Evolutionary conservation across 2,888 invertebrate genomes (phyloP), one percentile per base, ranked within the genome.

Genomic region (Xylocampa areola): DNA sequence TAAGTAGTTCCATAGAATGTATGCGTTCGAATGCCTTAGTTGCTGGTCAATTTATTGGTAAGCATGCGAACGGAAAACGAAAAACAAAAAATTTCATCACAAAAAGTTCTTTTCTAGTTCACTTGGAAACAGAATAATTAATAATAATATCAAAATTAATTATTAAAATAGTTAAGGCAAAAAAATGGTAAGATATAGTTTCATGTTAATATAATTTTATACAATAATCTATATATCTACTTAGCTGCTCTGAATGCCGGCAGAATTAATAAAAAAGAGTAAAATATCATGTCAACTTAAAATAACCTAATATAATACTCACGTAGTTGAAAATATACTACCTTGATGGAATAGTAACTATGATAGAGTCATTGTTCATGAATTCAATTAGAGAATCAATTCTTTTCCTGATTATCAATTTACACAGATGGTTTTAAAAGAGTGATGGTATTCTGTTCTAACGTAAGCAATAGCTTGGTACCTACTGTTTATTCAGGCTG

Each of bases 1-100:
- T 35, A 14, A 11, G 7, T 17, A 17, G 23, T 6, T 33, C 17
- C 10, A 29, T 59, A 25, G 23, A 37, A 11, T 14, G 45, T 32
- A 11, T 29, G 52, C 51, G 14, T 61, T 32, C 3, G 7, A 40
- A 61, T 68, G 37, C 25, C 43, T n/a, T 1, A n/a, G 29, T 19
- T 33, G 10, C 7, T 33, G 41, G n/a, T n/a, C n/a, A n/a, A n/a
- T n/a, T n/a, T n/a, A n/a, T n/a, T n/a, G n/a, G n/a, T n/a, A n/a
- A n/a, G n/a, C n/a, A n/a, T n/a, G n/a, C n/a, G n/a, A n/a, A n/a
- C n/a, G n/a, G n/a, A n/a, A n/a, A n/a, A n/a, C n/a, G n/a, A n/a
- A n/a, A n/a, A n/a, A n/a, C n/a, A n/a, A n/a, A n/a, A n/a, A n/a
- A n/a, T n/a, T n/a, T n/a, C n/a, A n/a, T n/a, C n/a, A n/a, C n/a